Percentiles rank a stretch among this genome's conserved stretches.
Evolutionary conservation across 2,888 invertebrate genomes (phyloP).

Genomic region (Actias luna): DNA sequence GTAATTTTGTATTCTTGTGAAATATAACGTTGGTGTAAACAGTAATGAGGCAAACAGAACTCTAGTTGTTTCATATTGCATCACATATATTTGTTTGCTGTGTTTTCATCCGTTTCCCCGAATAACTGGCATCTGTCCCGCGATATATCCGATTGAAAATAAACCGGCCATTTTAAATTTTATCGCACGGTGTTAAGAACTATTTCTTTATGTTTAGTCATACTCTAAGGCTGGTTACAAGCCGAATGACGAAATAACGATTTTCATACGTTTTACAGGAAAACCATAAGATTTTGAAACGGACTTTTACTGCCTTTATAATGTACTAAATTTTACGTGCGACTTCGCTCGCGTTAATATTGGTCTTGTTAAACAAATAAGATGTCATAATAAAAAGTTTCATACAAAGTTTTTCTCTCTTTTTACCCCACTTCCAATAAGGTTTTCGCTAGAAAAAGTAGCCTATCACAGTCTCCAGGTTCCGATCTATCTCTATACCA

Average conservation of each 20-base stretch:
- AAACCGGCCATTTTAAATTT: conserved; percentile 20
- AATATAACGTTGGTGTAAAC: not conserved
- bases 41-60: conserved; percentile 2
- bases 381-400: no score
- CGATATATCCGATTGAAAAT: conserved; percentile 28
- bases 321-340: no score
- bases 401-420: no score
- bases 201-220: conserved; percentile 18
- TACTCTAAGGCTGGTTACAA: not conserved
- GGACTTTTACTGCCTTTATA: no score
- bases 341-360: no score
- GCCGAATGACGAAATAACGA: not conserved
- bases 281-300: no score
- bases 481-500: no score
- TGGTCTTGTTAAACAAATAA: no score
- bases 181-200: conserved; percentile 16
- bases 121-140: conserved; percentile 59
- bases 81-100: conserved; percentile 54
- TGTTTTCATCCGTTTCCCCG: conserved; percentile 43
- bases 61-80: conserved; percentile 55
- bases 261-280: not conserved
- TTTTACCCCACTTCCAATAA: no score
- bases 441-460: no score
- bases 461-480: no score
- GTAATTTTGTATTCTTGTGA: not conserved